A percentile compares a stretch with the other conserved stretches of the same genome.
Evolutionary conservation across 2,797 vertebrate genomes (phyloP).

Genomic region (Cottoperca gobio): DNA sequence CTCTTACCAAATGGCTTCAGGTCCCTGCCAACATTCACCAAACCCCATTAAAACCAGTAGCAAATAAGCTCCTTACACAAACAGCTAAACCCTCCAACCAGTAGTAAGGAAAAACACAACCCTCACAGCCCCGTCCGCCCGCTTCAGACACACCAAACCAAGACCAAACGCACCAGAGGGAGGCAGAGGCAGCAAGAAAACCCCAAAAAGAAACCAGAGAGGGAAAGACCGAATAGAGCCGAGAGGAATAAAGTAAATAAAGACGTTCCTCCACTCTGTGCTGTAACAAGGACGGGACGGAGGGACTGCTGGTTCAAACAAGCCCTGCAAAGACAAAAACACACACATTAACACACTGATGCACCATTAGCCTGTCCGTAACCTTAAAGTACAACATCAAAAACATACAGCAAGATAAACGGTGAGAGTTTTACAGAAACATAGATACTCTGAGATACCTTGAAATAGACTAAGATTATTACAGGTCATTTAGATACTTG

Average conservation of each 20-base stretch:
- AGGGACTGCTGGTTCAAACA: conserved; percentile 62
- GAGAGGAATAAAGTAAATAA: neutral
- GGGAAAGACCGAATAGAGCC: neutral
- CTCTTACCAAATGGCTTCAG: neutral
- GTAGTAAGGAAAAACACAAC: conserved; percentile 27
- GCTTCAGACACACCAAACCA: conserved; percentile 6
- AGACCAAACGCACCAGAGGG: conserved; percentile 48
- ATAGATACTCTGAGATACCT: neutral
- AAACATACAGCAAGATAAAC: neutral
- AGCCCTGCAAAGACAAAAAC: conserved; percentile 78
- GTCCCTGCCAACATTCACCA: neutral
- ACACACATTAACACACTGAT: conserved; percentile 55
- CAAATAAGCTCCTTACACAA: neutral
- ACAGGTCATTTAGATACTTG: no score
- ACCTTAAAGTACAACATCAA: neutral
- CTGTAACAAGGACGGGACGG: conserved; percentile 1
- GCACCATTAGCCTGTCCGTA: neutral
- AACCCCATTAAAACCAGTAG: conserved; percentile 22
- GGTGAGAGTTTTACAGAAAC: neutral
- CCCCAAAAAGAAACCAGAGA: conserved; percentile 12
- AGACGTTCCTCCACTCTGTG: conserved; percentile 28
- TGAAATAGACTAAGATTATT: neutral
- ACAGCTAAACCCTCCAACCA: conserved; percentile 28
- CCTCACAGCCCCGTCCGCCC: conserved; percentile 20
- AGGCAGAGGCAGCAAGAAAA: conserved; percentile 21